Base-by-base conservation (phyloP, 2,888 invertebrate species). In the Patella pellucida region DNA sequence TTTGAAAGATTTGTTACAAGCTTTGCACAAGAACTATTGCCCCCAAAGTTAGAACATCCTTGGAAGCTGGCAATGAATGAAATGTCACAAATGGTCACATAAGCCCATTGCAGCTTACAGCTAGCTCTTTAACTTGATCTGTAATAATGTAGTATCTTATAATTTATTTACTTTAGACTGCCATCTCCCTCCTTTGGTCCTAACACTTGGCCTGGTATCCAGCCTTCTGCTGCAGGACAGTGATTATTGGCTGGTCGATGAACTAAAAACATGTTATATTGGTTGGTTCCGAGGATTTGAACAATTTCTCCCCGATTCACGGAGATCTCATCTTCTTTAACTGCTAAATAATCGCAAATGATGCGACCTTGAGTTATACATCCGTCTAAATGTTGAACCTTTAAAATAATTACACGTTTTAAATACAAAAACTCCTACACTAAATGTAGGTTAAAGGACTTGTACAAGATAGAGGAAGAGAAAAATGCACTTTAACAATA, bases 311-410 rank as follows among this genome's bases (percentile, higher is more conserved):
- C 91, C 73, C 89, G 89, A 72, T 79, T 82, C 19, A 91, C 90
- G 0, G 89, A 87, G 56, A 92, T 88, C 82, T 92, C 92, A 75
- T 92, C 91, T 73, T 90, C 89, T 69, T 88, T 88, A n/a, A 91
- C 85, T 1, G 91, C 91, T 76, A 85, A 86, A 82, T 92, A 92
- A 76, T 91, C 90, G 52, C 84, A 85, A 50, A 90, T 73, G 4
- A 91, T 90, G 69, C 87, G 88, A 11, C 89, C 87, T 71, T 74
- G 76, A 27, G 77, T 80, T 70, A 79, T 50, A n/a, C 74, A 74
- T 14, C 75, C 73, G 23, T 81, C 80, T 50, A 75, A 56, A 71
- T 56, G 72, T 19, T 52, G 54, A 3, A 72, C 19, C 52, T 41
- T 41, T 41, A 41, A 41, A 41, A 41, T 41, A 41, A 41, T 41